phyloP scores from a whole-genome alignment of 2,113 vertebrate genomes.

The Anhinga anhinga region DNA sequence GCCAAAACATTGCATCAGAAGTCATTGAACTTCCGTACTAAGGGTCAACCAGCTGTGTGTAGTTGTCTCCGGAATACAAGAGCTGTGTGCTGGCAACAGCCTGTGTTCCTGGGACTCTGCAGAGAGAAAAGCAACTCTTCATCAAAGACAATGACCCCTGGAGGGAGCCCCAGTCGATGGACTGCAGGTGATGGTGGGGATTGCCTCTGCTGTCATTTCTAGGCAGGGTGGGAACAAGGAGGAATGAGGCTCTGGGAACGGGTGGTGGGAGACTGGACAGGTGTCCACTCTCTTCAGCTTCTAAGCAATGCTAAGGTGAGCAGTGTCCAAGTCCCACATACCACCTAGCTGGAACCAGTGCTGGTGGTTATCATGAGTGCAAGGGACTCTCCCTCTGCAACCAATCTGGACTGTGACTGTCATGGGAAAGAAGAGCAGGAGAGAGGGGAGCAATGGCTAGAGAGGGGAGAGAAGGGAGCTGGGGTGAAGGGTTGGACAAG shows the following conservation, averaged over 20 bases:
- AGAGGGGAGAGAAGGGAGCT: neutral
- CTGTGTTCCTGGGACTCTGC: neutral
- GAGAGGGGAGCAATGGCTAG: neutral
- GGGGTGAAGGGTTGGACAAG: neutral
- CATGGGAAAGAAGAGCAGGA: neutral
- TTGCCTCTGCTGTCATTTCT: neutral
- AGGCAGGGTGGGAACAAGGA: neutral
- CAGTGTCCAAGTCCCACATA: too few relatives aligned
- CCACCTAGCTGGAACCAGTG: neutral
- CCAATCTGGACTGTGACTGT: neutral
- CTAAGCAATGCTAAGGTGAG: neutral
- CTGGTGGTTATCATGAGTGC: neutral
- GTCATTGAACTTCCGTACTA: neutral
- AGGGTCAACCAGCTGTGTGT: neutral
- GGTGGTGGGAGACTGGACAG: neutral
- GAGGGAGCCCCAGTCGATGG: too few relatives aligned
- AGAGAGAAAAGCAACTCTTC: neutral
- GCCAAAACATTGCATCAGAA: neutral
- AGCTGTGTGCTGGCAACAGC: too few relatives aligned
- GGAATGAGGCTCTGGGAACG: neutral
- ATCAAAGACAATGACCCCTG: neutral
- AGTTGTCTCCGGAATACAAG: neutral
- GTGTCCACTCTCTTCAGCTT: neutral
- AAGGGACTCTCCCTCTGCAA: neutral
- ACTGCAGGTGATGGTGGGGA: neutral